Conservation (phyloP, 2,113 vertebrate genomes). For the Sus scrofa region T2T-Sscrofa CM000818.6:84374001-84374500, state of each 20-base stretch:
- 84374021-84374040: background rate
- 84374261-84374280: background rate
- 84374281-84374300: background rate
- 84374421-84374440: too few species aligned
- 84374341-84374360: background rate
- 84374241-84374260: background rate
- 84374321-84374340: background rate
- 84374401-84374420: too few species aligned
- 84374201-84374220: background rate
- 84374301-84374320: background rate
- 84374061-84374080: constrained; percentile 45
- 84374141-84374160: background rate
- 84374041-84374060: background rate
- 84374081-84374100: background rate
- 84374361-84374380: background rate
- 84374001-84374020: background rate
- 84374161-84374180: background rate
- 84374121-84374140: constrained; percentile 7
- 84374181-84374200: background rate
- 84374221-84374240: background rate
- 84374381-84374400: background rate
- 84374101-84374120: constrained; percentile 1
- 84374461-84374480: too few species aligned
- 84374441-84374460: too few species aligned
- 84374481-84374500: too few species aligned